A percentile compares a stretch with the other conserved stretches of the same genome.
These are phyloP conservation scores for Eumerus sabulonum DNA, from an alignment of 2,888 invertebrate species.

Conservation along the genomic window DNA sequence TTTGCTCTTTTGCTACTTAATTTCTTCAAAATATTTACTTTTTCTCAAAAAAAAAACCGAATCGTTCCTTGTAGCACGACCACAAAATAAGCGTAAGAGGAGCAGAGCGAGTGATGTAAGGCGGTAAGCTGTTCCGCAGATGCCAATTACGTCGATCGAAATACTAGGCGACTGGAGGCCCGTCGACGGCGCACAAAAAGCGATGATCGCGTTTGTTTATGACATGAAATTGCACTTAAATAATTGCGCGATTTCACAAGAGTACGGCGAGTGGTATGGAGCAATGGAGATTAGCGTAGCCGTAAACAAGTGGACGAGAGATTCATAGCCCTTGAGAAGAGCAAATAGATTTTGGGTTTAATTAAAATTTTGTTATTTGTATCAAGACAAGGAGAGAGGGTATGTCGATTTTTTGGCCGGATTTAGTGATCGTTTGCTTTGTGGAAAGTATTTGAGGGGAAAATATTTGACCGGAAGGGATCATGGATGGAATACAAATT, in stretches of 20 bases:
- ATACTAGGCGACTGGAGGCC: conserved; percentile 20
- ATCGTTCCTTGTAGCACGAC: conserved; percentile 11
- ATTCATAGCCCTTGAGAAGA: conserved; percentile 43
- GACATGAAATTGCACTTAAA: conserved; percentile 67
- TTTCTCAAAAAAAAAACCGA: conserved; percentile 36
- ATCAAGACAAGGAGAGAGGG: conserved; percentile 20
- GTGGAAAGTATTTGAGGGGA: conserved; percentile 22
- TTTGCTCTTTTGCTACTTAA: conserved; percentile 49
- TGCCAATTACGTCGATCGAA: conserved; percentile 25
- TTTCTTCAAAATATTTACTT: conserved; percentile 53
- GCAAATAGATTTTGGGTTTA: conserved; percentile 43
- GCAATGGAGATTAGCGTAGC: conserved; percentile 31
- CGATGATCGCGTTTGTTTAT: conserved; percentile 61
- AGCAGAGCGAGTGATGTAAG: conserved; percentile 28
- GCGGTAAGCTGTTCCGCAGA: conserved; percentile 4
- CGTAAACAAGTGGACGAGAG: conserved; percentile 33
- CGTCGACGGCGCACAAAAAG: conserved; percentile 11
- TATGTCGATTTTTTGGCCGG: not conserved
- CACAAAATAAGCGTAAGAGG: too few relatives aligned
- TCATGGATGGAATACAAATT: not conserved
- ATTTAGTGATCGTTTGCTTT: not conserved
- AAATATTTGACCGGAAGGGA: conserved; percentile 15
- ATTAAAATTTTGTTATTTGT: conserved; percentile 50
- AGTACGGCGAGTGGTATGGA: not conserved
- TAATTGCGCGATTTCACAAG: conserved; percentile 50